Evolutionary conservation across 2,113 vertebrate genomes (phyloP), one percentile per base, ranked within the genome.

Genomic region (Ammospiza caudacuta): DNA sequence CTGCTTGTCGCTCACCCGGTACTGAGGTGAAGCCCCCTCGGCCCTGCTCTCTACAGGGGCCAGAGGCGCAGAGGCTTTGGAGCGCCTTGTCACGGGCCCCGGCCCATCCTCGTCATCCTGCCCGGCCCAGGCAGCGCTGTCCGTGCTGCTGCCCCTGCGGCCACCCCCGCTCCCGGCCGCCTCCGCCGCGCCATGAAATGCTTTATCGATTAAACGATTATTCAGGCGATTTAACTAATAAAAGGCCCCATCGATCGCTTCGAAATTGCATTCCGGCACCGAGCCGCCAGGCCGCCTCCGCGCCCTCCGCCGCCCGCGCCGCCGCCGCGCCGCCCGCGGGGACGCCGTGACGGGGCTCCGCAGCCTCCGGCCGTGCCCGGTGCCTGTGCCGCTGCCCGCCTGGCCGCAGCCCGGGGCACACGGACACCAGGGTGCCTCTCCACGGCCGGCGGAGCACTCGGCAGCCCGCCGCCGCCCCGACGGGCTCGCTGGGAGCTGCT

Each of bases 131-230:
- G 33, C 86, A 41, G 49, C 41, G 37, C 43, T 39, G 25, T 29
- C n/a, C 25, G 39, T 17, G 39, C 39, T 27, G 12, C 28, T 72
- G 41, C 19, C 27, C 39, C 46, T 28, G 68, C 27, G 29, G 51
- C 29, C 57, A 51, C 12, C 21, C 39, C 68, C 27, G 19, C n/a
- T 62, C 55, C 23, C 9, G 63, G 37, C 90, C 43, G 49, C 63
- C 64, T 68, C 62, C 23, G 27, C 84, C 39, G 33, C 15, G 47
- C 96, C 92, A 98, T 94, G 89, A 98, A 97, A 97, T 95, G 97
- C 98, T 95, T 95, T 98, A 98, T 98, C 97, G 98, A 98, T 98
- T 98, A 97, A 97, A 97, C 52, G 95, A 98, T 98, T 98, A 97
- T 98, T 98, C 98, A 97, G 97, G 95, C 96, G 91, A 98, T 98